Conservation (phyloP, 2,797 vertebrate species). For the Lacerta viridis region DNA sequence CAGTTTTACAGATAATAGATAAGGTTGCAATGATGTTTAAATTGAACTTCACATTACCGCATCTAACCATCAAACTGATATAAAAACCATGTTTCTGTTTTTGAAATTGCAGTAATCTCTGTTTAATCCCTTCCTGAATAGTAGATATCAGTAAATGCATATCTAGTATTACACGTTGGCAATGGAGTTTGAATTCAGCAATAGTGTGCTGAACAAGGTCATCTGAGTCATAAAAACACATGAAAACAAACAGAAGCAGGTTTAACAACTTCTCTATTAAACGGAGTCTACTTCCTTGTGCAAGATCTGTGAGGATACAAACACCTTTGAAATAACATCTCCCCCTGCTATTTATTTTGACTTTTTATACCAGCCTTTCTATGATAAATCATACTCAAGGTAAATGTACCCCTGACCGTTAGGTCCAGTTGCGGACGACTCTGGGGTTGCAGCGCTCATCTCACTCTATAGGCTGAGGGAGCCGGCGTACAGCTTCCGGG, state of each 20-base stretch:
- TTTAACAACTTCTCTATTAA: constrained; percentile 38
- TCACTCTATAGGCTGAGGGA: too few species aligned
- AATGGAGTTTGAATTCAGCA: constrained; percentile 58
- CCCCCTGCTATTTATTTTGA: neutral
- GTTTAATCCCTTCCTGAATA: constrained; percentile 62
- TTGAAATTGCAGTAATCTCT: constrained; percentile 33
- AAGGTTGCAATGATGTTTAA: neutral
- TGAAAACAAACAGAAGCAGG: constrained; percentile 62
- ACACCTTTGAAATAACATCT: neutral
- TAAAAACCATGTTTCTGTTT: constrained; percentile 57
- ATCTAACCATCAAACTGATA: constrained; percentile 53
- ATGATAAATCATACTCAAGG: neutral
- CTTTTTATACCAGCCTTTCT: neutral
- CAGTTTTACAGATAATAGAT: constrained; percentile 17
- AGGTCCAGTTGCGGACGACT: too few species aligned
- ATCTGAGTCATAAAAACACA: constrained; percentile 50
- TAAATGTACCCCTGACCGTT: neutral
- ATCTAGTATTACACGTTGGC: constrained; percentile 62
- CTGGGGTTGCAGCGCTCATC: too few species aligned
- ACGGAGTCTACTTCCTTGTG: neutral
- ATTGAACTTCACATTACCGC: constrained; percentile 59
- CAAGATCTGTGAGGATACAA: constrained; percentile 32
- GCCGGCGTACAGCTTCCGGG: too few species aligned
- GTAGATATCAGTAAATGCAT: constrained; percentile 55
- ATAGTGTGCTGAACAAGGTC: constrained; percentile 63